Evolutionary conservation across 2,888 invertebrate species (phyloP), one percentile per base, ranked within the genome.

Genomic region (Drosophila vallismaia): DNA sequence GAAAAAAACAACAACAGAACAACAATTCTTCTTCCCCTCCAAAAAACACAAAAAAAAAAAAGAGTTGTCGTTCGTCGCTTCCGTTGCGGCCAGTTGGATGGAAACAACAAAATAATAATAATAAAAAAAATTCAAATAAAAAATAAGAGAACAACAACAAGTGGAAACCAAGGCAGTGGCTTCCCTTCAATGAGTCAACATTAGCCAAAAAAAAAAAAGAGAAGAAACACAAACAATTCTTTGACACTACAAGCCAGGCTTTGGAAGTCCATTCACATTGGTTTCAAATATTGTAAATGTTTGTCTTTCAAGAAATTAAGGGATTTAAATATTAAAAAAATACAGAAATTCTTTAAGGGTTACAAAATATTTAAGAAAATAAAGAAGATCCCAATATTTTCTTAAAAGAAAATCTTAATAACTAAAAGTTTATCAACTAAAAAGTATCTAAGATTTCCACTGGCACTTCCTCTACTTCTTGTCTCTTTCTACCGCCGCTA

Each of bases 161-260:
- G 45, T 33, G 38, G 73, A 70, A 74, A 57, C 77, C 63, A 49
- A 62, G 56, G 38, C 54, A 54, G 58, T 26, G 51, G 51, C 64
- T 46, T 70, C 82, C 68, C 69, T 71, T 79, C 79, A 81, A 85
- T 81, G 82, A 81, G 74, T 82, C 85, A 81, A 82, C 76, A 56
- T 58, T 42, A 83, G 80, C 63, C 68, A 12, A 55, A 67, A 54
- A 66, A 56, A 57, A 60, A 19, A 19, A 19, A 19, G 19, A 19
- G 19, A 19, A 19, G 19, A 5, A 38, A 10, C 7, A 31, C 14
- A 29, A 36, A 10, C 7, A 29, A 46, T 38, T 42, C 29, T 29
- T 40, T 10, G 26, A 33, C 48, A 19, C 48, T 8, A 8, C 9
- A n/a, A 19, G 12, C n/a, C 31, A 45, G 28, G 14, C n/a, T 60